These are phyloP conservation scores for Riptortus pedestris DNA, from an alignment of 1,140 invertebrate genomes.

Conservation along the genomic window DNA sequence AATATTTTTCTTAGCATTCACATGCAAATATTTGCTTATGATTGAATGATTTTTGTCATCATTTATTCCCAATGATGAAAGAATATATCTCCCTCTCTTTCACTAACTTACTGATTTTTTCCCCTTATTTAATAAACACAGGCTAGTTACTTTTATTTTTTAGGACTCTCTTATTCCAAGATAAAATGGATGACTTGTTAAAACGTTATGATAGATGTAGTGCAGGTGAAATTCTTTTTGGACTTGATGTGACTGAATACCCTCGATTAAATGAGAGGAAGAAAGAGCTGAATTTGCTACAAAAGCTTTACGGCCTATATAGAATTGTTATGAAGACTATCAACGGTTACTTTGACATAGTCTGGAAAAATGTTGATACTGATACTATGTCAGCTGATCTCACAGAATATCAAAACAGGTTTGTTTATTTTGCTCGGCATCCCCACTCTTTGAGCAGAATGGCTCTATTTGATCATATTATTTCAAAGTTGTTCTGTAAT, in stretches of 20 bases:
- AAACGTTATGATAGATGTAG: conserved; percentile 65
- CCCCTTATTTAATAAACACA: no score
- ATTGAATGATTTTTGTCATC: no score
- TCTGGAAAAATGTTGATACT: conserved; percentile 74
- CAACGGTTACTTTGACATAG: conserved; percentile 72
- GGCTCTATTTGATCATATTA: no score
- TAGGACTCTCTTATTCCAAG: conserved; percentile 61
- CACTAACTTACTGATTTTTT: no score
- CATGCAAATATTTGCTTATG: no score
- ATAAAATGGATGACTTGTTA: conserved; percentile 68
- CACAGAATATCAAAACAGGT: conserved; percentile 71
- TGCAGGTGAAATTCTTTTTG: conserved; percentile 72
- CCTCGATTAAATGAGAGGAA: conserved; percentile 63
- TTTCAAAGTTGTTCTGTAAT: no score
- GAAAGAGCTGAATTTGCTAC: conserved; percentile 71
- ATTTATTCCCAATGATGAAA: no score
- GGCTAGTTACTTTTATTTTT: conserved; percentile 20
- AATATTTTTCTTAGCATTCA: no score
- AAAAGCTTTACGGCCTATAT: conserved; percentile 72
- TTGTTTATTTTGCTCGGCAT: conserved; percentile 28
- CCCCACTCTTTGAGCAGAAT: no score
- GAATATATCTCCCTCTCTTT: no score
- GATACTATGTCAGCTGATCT: conserved; percentile 69
- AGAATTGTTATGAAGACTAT: conserved; percentile 68
- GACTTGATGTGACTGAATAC: conserved; percentile 66